Conservation (phyloP, 2,797 vertebrate genomes). For the Novumbra hubbsi region DNA sequence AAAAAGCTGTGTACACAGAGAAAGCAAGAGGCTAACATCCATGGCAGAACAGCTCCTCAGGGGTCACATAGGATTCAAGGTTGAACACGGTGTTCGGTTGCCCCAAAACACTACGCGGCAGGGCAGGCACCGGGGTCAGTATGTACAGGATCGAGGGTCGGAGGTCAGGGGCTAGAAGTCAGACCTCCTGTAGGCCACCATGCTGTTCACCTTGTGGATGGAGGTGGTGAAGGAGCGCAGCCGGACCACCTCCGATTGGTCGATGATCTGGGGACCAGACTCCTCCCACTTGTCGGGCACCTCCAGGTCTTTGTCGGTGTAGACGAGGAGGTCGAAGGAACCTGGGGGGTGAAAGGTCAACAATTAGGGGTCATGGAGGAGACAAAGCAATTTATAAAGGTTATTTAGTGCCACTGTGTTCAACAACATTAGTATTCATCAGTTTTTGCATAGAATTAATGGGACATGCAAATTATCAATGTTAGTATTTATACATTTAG, state of each 20-base stretch:
- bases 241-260: conserved; percentile 91
- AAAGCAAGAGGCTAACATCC: too few species aligned
- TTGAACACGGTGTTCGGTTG: too few species aligned
- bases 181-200: conserved; percentile 87
- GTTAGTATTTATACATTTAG: too few species aligned
- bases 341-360: conserved; percentile 66
- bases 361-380: neutral
- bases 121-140: neutral
- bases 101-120: neutral
- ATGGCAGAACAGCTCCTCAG: too few species aligned
- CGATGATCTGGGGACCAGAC: conserved; percentile 90
- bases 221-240: conserved; percentile 94
- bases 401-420: neutral
- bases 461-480: too few species aligned
- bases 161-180: conserved; percentile 52
- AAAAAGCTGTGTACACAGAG: too few species aligned
- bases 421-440: neutral
- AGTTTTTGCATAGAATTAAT: neutral
- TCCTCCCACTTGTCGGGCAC: conserved; percentile 97
- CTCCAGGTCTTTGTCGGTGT: conserved; percentile 90
- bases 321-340: conserved; percentile 94
- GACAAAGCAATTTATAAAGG: neutral
- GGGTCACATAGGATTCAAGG: too few species aligned
- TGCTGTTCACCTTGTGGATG: conserved; percentile 94
- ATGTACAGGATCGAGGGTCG: neutral